phyloP scores from a whole-genome alignment of 1,140 invertebrate genomes.

The Nymphalis io region DNA sequence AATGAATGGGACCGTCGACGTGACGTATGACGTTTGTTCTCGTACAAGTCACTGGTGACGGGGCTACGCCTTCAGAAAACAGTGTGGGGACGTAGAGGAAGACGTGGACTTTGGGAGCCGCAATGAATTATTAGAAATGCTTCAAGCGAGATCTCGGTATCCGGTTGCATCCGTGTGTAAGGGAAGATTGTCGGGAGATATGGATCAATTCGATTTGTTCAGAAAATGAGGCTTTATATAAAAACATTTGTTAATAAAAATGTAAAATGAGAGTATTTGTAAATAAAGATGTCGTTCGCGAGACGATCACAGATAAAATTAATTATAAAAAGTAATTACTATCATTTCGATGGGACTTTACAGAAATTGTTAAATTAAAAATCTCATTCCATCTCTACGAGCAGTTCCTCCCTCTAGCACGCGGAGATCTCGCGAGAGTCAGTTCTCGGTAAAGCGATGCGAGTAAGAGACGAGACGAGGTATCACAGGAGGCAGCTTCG shows the following conservation, averaged over 20 bases:
- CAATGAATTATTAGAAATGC: slow-evolving; percentile 12
- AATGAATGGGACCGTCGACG: neutral
- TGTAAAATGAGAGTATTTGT: no score
- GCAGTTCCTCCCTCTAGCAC: neutral
- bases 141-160: slow-evolving; percentile 8
- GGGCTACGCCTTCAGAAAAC: slow-evolving; percentile 19
- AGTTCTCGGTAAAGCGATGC: neutral
- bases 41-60: slow-evolving; percentile 12
- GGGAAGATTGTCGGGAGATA: neutral
- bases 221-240: no score
- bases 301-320: no score
- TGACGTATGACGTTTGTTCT: slow-evolving; percentile 17
- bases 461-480: slow-evolving; percentile 17
- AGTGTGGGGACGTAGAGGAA: neutral
- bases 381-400: neutral
- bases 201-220: no score
- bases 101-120: slow-evolving; percentile 17
- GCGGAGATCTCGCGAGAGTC: neutral
- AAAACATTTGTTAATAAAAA: no score
- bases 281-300: no score
- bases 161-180: neutral
- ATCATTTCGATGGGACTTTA: no score
- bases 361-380: neutral
- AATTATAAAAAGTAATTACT: no score
- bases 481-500: slow-evolving; percentile 59